Base-by-base conservation (phyloP, 2,797 vertebrate genomes). In the Cuculus canorus region DNA sequence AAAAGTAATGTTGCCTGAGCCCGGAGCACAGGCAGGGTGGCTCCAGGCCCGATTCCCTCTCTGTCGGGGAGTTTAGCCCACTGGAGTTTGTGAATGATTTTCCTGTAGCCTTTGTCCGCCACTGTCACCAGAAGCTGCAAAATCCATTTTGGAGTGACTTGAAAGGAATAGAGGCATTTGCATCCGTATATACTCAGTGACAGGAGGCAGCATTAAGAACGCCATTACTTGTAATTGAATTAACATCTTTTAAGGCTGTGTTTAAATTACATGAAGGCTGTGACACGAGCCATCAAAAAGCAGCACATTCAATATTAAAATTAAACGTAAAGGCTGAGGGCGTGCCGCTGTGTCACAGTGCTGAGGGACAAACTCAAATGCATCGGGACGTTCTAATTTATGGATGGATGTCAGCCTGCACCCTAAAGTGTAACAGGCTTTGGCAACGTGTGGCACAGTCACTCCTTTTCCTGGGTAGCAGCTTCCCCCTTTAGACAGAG, bases 81-180 rank as follows among this genome's bases (percentile, higher is more conserved):
- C 61, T 90, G 72, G 87, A 96, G 86, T 82, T 73, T 78, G 43
- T 10, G 56, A 88, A 56, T 90, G 91, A 92, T 96, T 95, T 96
- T 94, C 94, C 81, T 43, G 96, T 83, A 93, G 90, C 69, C 72
- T 94, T 90, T 96, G 92, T 79, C 85, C 64, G 91, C 66, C 52
- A 47, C 19, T 65, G 60, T 73, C 90, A 94, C 37, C 39, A 28
- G 14, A 90, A 88, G 43, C 33, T 94, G 80, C 47, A 92, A 94
- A 97, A 96, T 96, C 92, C 60, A 90, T 95, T 92, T 77, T 30
- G n/a, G 47, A 90, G 63, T 76, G 90, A 91, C 77, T 87, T 69
- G 81, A 41, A 11, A 22, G 69, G 77, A 90, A 43, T 50, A 71
- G 39, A 91, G 37, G 54, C 24, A 2, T 73, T 68, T 48, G 80